Percentiles rank a stretch among this genome's conserved stretches.
phyloP scores from a whole-genome alignment of 2,797 vertebrate species.

The Phalanger gymnotis region DNA sequence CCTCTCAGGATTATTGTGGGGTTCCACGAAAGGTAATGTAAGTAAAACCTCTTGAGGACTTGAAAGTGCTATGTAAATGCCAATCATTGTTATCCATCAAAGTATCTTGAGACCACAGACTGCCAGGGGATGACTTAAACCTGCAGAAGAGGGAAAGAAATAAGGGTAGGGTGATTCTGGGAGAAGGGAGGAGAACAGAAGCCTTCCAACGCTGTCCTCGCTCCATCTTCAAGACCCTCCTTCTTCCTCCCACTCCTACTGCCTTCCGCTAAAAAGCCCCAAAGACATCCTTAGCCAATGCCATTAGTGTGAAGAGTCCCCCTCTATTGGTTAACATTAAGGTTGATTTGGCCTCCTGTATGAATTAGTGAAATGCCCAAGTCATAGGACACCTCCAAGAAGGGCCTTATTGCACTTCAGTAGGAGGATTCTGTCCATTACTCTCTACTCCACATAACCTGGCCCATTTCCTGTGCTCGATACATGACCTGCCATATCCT shows the following conservation, averaged over 20 bases:
- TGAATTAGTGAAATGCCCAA: neutral
- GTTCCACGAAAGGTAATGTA: neutral
- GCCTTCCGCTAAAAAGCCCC: neutral
- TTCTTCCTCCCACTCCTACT: neutral
- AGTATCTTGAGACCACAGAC: neutral
- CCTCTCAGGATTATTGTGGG: neutral
- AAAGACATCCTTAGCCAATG: neutral
- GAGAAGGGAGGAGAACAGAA: neutral
- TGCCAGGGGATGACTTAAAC: neutral
- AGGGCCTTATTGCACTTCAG: neutral
- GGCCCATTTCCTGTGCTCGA: neutral
- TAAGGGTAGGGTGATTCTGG: neutral
- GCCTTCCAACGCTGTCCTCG: neutral
- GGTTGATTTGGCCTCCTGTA: neutral
- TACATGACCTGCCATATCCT: neutral
- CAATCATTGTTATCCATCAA: neutral
- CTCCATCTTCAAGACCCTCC: neutral
- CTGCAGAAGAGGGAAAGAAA: neutral
- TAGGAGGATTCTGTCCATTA: neutral
- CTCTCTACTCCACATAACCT: neutral
- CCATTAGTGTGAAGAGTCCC: rapidly evolving
- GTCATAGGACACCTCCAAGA: neutral
- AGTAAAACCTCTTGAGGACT: neutral
- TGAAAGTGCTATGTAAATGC: neutral
- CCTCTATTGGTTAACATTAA: neutral